These are phyloP conservation scores for Pollachius pollachius DNA, from an alignment of 2,113 vertebrate species.

Conservation along the genomic window DNA sequence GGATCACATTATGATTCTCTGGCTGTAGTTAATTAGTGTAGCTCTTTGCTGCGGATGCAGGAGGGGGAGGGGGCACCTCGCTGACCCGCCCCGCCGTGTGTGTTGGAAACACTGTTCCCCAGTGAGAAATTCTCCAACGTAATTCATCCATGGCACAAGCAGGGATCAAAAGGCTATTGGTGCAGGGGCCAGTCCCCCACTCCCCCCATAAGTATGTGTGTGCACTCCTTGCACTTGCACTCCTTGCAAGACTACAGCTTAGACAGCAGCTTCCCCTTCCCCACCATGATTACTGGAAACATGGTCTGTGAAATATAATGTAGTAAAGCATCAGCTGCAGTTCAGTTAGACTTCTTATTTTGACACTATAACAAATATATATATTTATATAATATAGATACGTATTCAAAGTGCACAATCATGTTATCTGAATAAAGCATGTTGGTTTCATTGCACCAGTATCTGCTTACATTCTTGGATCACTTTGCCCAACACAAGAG, in stretches of 20 bases:
- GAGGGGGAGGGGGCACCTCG: conserved; percentile 26
- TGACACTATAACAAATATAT: not conserved
- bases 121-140: conserved; percentile 73
- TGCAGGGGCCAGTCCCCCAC: conserved; percentile 54
- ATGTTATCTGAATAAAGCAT: no score
- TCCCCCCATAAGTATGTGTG: conserved; percentile 14
- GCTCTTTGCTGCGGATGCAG: no score
- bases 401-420: no score
- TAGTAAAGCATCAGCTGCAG: conserved; percentile 12
- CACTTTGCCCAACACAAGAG: no score
- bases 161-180: conserved; percentile 71
- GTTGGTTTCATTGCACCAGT: no score
- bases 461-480: no score
- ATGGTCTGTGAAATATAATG: conserved; percentile 19
- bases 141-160: conserved; percentile 73
- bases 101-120: conserved; percentile 60
- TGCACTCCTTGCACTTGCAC: not conserved
- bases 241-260: no score
- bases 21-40: no score
- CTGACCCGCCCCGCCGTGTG: conserved; percentile 57
- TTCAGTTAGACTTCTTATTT: conserved; percentile 18
- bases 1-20: no score
- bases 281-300: conserved; percentile 56
- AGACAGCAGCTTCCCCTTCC: conserved; percentile 49
- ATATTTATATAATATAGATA: no score